A percentile compares a stretch with the other conserved stretches of the same genome.
These are phyloP conservation scores for Drosophila prostipennis DNA, from an alignment of 2,888 invertebrate species.

Conservation along the genomic window DNA sequence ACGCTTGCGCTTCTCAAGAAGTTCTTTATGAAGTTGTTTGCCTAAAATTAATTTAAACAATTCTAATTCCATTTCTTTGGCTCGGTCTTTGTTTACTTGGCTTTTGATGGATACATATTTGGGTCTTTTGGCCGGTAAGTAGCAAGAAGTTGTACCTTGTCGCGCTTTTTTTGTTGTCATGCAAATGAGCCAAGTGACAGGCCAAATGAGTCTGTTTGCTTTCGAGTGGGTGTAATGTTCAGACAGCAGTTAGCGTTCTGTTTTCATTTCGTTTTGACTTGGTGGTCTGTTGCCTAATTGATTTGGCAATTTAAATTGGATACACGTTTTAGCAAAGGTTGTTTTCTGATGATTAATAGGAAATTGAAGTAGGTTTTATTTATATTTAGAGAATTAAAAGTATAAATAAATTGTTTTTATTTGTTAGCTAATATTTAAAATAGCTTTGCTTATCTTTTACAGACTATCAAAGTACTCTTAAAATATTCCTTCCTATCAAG, in stretches of 20 bases:
- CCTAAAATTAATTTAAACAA: constrained; percentile 61
- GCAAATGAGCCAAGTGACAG: constrained; percentile 44
- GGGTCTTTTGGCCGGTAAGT: constrained; percentile 60
- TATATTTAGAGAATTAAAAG: too few species aligned
- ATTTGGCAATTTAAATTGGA: constrained; percentile 15
- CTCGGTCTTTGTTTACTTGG: constrained; percentile 22
- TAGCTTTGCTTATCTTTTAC: too few species aligned
- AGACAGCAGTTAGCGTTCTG: constrained; percentile 16
- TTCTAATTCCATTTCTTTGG: constrained; percentile 50
- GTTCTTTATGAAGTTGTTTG: constrained; percentile 50
- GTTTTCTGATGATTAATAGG: neutral
- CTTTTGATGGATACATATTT: constrained; percentile 59
- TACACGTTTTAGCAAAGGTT: neutral
- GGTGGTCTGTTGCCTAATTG: constrained; percentile 21
- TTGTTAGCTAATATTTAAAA: too few species aligned
- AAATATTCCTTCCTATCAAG: constrained; percentile 11
- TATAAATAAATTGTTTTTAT: too few species aligned
- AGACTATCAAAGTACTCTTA: neutral
- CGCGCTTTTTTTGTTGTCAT: constrained; percentile 12
- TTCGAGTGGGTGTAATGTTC: constrained; percentile 33
- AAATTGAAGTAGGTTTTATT: neutral
- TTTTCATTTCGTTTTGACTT: constrained; percentile 11
- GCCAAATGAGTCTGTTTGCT: constrained; percentile 16
- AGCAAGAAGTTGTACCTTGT: constrained; percentile 45
- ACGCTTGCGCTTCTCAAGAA: constrained; percentile 64